These are phyloP conservation scores for Callocephalon fimbriatum DNA, from an alignment of 2,113 vertebrate genomes.

Conservation along the genomic window DNA sequence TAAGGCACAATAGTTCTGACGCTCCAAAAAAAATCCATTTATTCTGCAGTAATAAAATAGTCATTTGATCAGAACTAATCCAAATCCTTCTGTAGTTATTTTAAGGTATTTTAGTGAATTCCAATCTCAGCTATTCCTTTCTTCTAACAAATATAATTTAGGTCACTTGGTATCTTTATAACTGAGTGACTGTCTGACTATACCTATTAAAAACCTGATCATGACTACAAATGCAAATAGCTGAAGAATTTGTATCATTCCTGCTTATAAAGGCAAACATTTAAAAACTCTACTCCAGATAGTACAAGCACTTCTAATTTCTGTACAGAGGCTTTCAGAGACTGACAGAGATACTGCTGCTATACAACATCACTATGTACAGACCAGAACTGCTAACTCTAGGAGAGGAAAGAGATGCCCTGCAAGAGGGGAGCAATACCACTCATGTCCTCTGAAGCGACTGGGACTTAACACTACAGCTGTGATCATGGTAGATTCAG, in stretches of 20 bases:
- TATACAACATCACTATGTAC: background rate
- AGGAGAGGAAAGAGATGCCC: background rate
- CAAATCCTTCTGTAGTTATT: constrained; percentile 48
- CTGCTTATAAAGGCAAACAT: background rate
- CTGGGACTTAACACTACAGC: background rate
- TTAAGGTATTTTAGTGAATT: constrained; percentile 44
- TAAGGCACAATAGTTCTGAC: constrained; percentile 13
- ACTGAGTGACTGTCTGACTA: background rate
- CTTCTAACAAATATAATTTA: constrained; percentile 19
- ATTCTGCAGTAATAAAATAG: background rate
- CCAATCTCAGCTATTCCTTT: constrained; percentile 43
- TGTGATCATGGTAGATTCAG: rapidly evolving
- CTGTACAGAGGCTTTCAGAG: background rate
- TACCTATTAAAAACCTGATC: constrained; percentile 24
- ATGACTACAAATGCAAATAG: constrained; percentile 5
- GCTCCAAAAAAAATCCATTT: constrained; percentile 43
- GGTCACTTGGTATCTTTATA: constrained; percentile 51
- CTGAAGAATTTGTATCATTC: background rate
- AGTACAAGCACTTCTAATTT: background rate
- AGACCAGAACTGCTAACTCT: background rate
- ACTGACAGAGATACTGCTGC: background rate
- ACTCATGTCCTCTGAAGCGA: background rate
- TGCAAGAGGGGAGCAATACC: background rate
- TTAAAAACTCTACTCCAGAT: background rate
- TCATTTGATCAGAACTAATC: constrained; percentile 50